Evolutionary conservation across 2,797 vertebrate genomes (phyloP).

Genomic region (Eospalax fontanierii): DNA sequence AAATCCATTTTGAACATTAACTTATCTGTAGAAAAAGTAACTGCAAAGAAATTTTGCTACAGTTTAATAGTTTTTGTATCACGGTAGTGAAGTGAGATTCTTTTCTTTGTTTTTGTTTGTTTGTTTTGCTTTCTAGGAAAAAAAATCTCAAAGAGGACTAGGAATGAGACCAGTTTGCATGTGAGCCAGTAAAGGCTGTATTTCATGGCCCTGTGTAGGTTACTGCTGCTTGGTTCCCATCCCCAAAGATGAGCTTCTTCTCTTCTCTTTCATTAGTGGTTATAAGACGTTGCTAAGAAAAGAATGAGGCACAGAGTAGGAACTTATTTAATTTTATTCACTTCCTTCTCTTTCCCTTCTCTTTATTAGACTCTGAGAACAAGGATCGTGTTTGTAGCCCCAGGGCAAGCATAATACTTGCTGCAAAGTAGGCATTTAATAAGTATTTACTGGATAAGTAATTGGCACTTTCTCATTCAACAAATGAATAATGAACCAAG

Average conservation of each 20-base stretch:
- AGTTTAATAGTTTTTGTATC: not conserved
- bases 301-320: not conserved
- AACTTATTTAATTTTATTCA: constrained; percentile 23
- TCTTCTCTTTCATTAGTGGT: not conserved
- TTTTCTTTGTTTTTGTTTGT: not conserved
- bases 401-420: constrained; percentile 1
- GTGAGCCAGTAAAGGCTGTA: not conserved
- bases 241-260: not conserved
- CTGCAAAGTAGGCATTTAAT: constrained; percentile 52
- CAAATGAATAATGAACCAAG: constrained; percentile 39
- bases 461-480: constrained; percentile 35
- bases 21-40: not conserved
- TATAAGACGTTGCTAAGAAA: not conserved
- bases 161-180: constrained; percentile 12
- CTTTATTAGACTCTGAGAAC: constrained; percentile 11
- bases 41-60: constrained; percentile 17
- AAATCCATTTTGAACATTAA: constrained; percentile 62
- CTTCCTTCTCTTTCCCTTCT: constrained; percentile 8
- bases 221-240: not conserved
- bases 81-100: not conserved
- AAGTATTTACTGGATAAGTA: constrained; percentile 67
- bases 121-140: not conserved
- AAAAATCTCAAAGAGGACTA: not conserved
- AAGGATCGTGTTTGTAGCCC: constrained; percentile 26
- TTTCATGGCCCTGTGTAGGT: not conserved